Base-by-base conservation (phyloP, 64 coral and sea anemone species). In the Astreopora myriophthalma region DNA sequence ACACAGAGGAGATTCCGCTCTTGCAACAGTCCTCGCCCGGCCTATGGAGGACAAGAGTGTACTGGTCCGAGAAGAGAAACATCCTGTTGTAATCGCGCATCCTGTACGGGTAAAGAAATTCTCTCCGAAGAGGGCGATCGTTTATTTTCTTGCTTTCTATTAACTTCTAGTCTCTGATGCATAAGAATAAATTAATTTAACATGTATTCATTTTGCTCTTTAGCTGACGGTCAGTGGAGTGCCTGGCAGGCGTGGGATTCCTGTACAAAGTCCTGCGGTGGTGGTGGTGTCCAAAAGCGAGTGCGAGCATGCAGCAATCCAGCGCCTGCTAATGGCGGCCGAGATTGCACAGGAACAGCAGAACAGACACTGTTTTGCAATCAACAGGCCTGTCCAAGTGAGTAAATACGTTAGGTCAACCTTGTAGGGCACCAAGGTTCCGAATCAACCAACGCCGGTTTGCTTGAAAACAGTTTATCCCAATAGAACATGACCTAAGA, bases 231-330 rank as follows among this genome's bases (percentile, higher is more conserved):
- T 35, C 27, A 38, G 10, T 89, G 87, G 87, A 57, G 71, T 48
- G 72, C 75, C 8, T 89, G 87, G 87, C 22, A 60, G 37, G 73
- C 42, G 55, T 89, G 87, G 87, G 75, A 30, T 42, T 20, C 60
- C 38, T 89, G 87, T 67, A 68, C 71, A 24, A 32, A 62, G 24
- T 77, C 71, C 24, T 89, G 87, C n/a, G n/a, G n/a, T 89, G 87
- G 73, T 44, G 87, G 87, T 7, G 87, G 87, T 23, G 36, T 48
- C 28, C 73, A 89, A 29, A 89, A 19, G 8, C 52, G 87, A 46
- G 2, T 40, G 24, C 44, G 87, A 26, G 17, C 8, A 24, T 89
- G 87, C 28, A 79, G 8, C 27, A 79, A 78, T 65, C 87, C 87
- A 48, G 35, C 87, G 0, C 87, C 87, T 40, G 87, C 87, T 62